Conservation (phyloP, 1,140 invertebrate genomes). For the Neodiprion virginianus region DNA sequence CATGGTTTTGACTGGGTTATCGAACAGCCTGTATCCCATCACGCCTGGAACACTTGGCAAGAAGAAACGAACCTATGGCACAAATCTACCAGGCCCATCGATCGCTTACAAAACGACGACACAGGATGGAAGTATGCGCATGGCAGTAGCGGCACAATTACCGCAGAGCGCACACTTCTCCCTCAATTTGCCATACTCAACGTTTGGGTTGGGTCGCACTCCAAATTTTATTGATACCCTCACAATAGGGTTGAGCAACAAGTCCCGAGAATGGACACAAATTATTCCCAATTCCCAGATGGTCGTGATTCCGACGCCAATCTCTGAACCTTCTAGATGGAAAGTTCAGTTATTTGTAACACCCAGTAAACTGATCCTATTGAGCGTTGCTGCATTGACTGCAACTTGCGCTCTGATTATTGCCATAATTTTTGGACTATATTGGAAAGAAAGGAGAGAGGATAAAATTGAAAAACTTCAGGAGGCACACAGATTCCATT, state of each 20-base stretch:
- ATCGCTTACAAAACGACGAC: constrained; percentile 88
- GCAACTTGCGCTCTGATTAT: constrained; percentile 87
- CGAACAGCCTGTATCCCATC: constrained; percentile 73
- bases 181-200: constrained; percentile 91
- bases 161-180: constrained; percentile 92
- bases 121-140: constrained; percentile 77
- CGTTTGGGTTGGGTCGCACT: constrained; percentile 94
- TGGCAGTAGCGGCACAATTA: constrained; percentile 83
- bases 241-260: constrained; percentile 78
- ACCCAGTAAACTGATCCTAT: constrained; percentile 90
- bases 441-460: constrained; percentile 92
- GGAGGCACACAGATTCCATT: constrained; percentile 88
- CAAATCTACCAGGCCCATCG: constrained; percentile 87
- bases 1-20: constrained; percentile 86
- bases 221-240: constrained; percentile 97
- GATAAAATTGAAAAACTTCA: constrained; percentile 89
- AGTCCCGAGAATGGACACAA: constrained; percentile 81
- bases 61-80: constrained; percentile 82
- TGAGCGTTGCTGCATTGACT: constrained; percentile 89
- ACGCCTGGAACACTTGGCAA: constrained; percentile 75
- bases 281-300: constrained; percentile 98
- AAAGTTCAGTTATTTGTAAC: constrained; percentile 94
- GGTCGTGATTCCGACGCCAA: constrained; percentile 90
- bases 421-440: constrained; percentile 84
- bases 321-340: constrained; percentile 82